Evolutionary conservation across 2,888 invertebrate species (phyloP).

Genomic region (Caradrina clavipalpis): DNA sequence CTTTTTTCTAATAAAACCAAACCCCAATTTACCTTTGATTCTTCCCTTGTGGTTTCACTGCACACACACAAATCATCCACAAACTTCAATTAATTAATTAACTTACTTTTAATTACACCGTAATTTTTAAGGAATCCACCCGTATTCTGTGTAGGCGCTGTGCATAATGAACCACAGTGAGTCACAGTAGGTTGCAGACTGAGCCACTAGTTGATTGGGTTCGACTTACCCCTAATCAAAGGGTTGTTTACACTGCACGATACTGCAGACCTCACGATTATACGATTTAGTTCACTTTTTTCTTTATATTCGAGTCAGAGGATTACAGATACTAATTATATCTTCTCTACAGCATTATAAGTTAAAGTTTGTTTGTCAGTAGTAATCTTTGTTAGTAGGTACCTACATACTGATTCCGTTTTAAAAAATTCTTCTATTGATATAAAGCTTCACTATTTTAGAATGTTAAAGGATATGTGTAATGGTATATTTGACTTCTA

Average conservation of each 20-base stretch:
- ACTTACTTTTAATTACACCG: background rate
- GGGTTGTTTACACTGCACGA: slow-evolving; percentile 70
- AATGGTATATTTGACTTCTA: too few species aligned
- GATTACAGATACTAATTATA: too few species aligned
- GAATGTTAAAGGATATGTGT: too few species aligned
- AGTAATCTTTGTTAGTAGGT: too few species aligned
- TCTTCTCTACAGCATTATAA: too few species aligned
- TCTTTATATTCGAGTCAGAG: too few species aligned
- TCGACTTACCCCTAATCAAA: slow-evolving; percentile 76
- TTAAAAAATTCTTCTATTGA: too few species aligned
- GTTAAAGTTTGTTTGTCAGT: too few species aligned
- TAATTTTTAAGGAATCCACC: background rate
- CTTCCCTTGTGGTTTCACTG: background rate
- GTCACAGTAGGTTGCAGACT: slow-evolving; percentile 72
- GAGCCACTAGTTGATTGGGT: slow-evolving; percentile 80
- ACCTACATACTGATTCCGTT: too few species aligned
- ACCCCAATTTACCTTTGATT: slow-evolving; percentile 23
- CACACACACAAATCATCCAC: slow-evolving; percentile 6
- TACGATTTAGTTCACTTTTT: background rate
- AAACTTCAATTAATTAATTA: slow-evolving; percentile 1
- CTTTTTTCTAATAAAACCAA: background rate
- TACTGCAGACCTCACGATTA: slow-evolving; percentile 43
- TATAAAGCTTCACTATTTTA: too few species aligned
- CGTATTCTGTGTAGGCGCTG: background rate
- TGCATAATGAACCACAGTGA: slow-evolving; percentile 54